Base-by-base conservation (phyloP, 2,888 invertebrate species). In the Synergus itoensis region DNA sequence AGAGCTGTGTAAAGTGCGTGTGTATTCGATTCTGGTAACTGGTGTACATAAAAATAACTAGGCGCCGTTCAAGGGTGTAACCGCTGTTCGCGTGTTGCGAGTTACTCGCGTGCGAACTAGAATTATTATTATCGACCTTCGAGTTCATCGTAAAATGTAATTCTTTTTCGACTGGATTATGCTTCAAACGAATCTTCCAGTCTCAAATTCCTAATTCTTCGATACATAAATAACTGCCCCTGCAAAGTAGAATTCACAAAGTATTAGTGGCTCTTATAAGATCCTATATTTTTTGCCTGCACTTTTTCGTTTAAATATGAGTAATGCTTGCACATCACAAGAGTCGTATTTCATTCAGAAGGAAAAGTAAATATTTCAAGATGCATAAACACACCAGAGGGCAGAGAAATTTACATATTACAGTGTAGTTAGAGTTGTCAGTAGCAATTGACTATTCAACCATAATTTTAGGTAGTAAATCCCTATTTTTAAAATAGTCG, bases 31-130 rank as follows among this genome's bases (percentile, higher is more conserved):
- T 18, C 41, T 69, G 73, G 73, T 78, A 75, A 77, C 77, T 75
- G 64, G 78, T 36, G 45, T 41, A 57, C 45, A 75, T 77, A 76
- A 78, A 80, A 80, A 76, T 80, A 65, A 80, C 80, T 69, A 80
- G 80, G 67, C 45, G 67, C 67, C 67, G 73, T 78, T 80, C 78
- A n/a, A 40, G 76, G 73, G 53, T 53, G 60, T 79, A 82, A 80
- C 81, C 64, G 79, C 83, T 80, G 81, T 82, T 84, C 83, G 83
- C 84, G 82, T 82, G 84, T 81, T 84, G 79, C 81, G 64, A 79
- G 79, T 81, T 82, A 83, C 85, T 85, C 83, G 84, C 84, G 84
- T 83, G 85, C 84, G 81, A 81, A 82, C 77, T 78, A 76, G 79
- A 81, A 83, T 84, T 84, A 83, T 85, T 83, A 85, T 84, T 85